Evolutionary conservation across 2,797 vertebrate genomes (phyloP), one percentile per base, ranked within the genome.

Genomic region (Prunella strophiata): DNA sequence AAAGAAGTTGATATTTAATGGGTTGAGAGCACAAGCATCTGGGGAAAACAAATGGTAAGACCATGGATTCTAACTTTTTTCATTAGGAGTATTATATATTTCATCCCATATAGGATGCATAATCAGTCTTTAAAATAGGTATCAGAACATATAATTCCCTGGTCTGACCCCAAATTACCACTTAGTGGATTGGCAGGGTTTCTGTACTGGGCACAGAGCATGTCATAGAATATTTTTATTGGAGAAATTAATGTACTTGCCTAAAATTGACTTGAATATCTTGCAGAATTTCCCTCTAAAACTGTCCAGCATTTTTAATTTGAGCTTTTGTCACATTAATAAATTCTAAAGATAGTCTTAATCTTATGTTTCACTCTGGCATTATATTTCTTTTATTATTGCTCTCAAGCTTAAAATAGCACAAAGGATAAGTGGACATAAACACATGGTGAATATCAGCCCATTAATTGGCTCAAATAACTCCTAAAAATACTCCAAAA

Each of bases 401-500:
- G 19, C 70, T 93, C 96, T 88, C 88, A 92, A 93, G 62, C 11
- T 91, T 87, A 73, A 96, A 95, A 94, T 88, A 62, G 23, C 40
- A 88, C 72, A 89, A 82, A 65, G 54, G 30, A 21, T 70, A 92
- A 76, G 62, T 75, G 78, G 58, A 91, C 63, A 96, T 51, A 95
- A 96, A 91, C 54, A 91, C 78, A 42, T n/a, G 17, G 48, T 65
- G 20, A 88, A 78, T 63, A 89, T 84, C 68, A 94, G 47, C 45
- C 76, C 55, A 72, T 95, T 96, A 93, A 94, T 74, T 89, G 82
- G 76, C 61, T 93, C 63, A 95, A 96, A 94, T 92, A 58, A 94
- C 36, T 95, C 75, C 88, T 94, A 87, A 87, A 93, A 94, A 73
- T 70, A 65, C n/a, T 66, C 11, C 19, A 92, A 79, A 86, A 85